Conservation (phyloP, 2,113 vertebrate species). For the Anhinga rufa region DNA sequence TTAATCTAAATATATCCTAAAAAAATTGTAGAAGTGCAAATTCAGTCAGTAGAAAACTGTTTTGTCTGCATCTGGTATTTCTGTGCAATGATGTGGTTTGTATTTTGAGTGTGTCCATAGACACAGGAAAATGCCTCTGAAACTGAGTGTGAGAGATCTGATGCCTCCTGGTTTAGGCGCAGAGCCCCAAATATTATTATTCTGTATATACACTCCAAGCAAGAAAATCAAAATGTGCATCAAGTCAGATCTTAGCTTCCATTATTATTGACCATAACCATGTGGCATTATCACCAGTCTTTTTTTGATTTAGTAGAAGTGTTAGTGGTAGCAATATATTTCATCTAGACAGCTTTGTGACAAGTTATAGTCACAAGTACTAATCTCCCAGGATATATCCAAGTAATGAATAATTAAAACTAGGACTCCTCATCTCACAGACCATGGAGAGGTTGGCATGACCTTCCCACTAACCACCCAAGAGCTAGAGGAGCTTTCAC, state of each 20-base stretch:
- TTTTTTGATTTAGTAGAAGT: not conserved
- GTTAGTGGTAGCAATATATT: slow-evolving; percentile 3
- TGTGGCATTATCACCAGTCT: slow-evolving; percentile 12
- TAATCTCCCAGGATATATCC: slow-evolving; percentile 53
- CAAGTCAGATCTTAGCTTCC: not conserved
- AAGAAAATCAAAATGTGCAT: not conserved
- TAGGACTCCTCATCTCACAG: slow-evolving; percentile 63
- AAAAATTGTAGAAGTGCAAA: slow-evolving; percentile 46
- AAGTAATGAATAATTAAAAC: slow-evolving; percentile 74
- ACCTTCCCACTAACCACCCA: slow-evolving; percentile 63
- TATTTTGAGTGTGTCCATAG: not conserved
- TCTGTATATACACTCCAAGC: not conserved
- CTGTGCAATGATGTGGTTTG: not conserved
- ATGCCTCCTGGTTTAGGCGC: not conserved
- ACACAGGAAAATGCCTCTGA: not conserved
- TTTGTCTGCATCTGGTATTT: not conserved
- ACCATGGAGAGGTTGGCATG: slow-evolving; percentile 35
- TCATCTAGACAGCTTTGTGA: slow-evolving; percentile 61
- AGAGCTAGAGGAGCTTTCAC: slow-evolving; percentile 50
- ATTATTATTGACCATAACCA: slow-evolving; percentile 13
- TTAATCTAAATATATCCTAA: slow-evolving; percentile 54
- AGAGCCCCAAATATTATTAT: not conserved
- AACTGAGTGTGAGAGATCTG: not conserved
- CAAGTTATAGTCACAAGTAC: slow-evolving; percentile 11
- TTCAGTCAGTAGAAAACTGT: slow-evolving; percentile 30